Percentiles rank a stretch among this genome's conserved stretches.
Evolutionary conservation across 2,797 vertebrate genomes (phyloP).

Genomic region (Pogonophryne albipinna): DNA sequence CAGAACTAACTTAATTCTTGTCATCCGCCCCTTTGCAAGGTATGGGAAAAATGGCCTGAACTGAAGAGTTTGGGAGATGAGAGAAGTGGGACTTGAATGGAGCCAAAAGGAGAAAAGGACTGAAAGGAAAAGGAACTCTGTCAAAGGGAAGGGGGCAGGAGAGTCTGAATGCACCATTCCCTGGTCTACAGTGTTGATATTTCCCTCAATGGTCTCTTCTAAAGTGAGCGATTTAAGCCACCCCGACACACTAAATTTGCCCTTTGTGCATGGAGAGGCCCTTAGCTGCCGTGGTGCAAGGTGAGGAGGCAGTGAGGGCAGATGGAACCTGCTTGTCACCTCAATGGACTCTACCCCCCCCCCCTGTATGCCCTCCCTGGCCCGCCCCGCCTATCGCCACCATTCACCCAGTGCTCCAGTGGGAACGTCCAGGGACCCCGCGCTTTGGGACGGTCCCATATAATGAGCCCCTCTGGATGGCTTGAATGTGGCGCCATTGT

Average conservation of each 20-base stretch:
- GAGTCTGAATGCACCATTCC: slow-evolving; percentile 85
- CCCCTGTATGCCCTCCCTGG: slow-evolving; percentile 77
- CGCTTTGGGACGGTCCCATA: slow-evolving; percentile 89
- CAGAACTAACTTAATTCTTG: slow-evolving; percentile 94
- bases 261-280: slow-evolving; percentile 89
- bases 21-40: slow-evolving; percentile 89
- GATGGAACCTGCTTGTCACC: slow-evolving; percentile 96
- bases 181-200: slow-evolving; percentile 86
- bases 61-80: slow-evolving; percentile 85
- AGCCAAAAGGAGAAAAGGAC: slow-evolving; percentile 82
- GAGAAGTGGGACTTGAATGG: slow-evolving; percentile 85
- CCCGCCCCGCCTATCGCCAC: slow-evolving; percentile 84
- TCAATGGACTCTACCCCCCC: slow-evolving; percentile 90
- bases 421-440: slow-evolving; percentile 91
- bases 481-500: slow-evolving; percentile 95
- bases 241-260: slow-evolving; percentile 87
- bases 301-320: slow-evolving; percentile 93
- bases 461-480: slow-evolving; percentile 91
- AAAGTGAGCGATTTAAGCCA: slow-evolving; percentile 90
- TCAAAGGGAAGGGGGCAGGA: slow-evolving; percentile 86
- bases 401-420: slow-evolving; percentile 91
- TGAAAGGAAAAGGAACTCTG: slow-evolving; percentile 85
- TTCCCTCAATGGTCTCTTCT: slow-evolving; percentile 87
- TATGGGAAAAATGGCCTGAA: slow-evolving; percentile 88
- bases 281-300: slow-evolving; percentile 91